Evolutionary conservation across 2,113 vertebrate species (phyloP).

Genomic region (Pangasianodon gigas): DNA sequence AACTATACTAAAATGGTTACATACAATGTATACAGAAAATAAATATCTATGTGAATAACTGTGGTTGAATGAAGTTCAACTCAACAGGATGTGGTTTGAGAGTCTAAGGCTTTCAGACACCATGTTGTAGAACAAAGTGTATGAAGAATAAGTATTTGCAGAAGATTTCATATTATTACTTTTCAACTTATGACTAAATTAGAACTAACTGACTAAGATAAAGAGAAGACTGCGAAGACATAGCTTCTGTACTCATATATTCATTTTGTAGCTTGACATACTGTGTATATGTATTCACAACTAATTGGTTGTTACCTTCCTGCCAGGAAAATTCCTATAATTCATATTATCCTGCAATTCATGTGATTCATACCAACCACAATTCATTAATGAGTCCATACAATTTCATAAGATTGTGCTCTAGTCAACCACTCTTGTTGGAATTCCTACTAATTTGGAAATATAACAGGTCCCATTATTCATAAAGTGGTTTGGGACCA

Average conservation of each 20-base stretch:
- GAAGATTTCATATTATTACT: not conserved
- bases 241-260: not conserved
- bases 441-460: conserved; percentile 16
- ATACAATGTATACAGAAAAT: conserved; percentile 12
- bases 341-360: conserved; percentile 6
- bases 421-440: not conserved
- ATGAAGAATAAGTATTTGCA: conserved; percentile 12
- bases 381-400: not conserved
- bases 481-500: conserved; percentile 13
- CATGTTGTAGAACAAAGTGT: conserved; percentile 20
- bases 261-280: not conserved
- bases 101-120: conserved; percentile 29
- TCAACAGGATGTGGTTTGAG: conserved; percentile 48
- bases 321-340: not conserved
- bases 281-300: not conserved
- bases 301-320: not conserved
- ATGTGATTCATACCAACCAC: not conserved
- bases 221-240: not conserved
- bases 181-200: not conserved
- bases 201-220: not conserved
- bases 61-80: conserved; percentile 37
- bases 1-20: not conserved
- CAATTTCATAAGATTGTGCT: not conserved
- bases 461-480: conserved; percentile 29
- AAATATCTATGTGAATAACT: conserved; percentile 12